These are phyloP conservation scores for Sebastolobus alascanus DNA, from an alignment of 2,797 vertebrate genomes.

Conservation along the genomic window DNA sequence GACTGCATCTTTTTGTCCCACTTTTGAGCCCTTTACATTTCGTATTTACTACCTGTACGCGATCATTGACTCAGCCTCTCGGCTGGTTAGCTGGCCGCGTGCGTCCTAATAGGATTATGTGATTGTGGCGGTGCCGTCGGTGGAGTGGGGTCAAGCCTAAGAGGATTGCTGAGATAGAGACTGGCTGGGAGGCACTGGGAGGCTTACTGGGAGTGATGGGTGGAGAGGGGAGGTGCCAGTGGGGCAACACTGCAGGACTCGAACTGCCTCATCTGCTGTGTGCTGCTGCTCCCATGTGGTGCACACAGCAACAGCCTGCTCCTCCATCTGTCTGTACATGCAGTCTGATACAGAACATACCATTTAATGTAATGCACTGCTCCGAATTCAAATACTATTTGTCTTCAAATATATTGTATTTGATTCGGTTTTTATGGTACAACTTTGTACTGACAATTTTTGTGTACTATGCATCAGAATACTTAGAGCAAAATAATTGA, in stretches of 20 bases:
- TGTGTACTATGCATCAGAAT: not conserved
- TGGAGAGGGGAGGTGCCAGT: slow-evolving; percentile 21
- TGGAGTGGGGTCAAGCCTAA: slow-evolving; percentile 67
- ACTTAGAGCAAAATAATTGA: not conserved
- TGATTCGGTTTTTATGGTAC: not conserved
- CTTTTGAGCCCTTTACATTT: not conserved
- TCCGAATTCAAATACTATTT: not conserved
- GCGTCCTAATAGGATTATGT: slow-evolving; percentile 70
- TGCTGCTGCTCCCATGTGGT: slow-evolving; percentile 73
- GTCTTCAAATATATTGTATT: not conserved
- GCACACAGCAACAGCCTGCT: slow-evolving; percentile 14
- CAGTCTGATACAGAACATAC: not conserved
- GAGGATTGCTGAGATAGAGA: slow-evolving; percentile 67
- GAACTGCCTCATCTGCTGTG: slow-evolving; percentile 35
- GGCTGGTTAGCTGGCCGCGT: slow-evolving; percentile 28
- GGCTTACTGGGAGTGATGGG: slow-evolving; percentile 46
- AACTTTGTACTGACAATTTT: not conserved
- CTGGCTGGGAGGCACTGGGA: slow-evolving; percentile 16
- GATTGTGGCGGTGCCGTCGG: slow-evolving; percentile 39
- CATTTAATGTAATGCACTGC: not conserved
- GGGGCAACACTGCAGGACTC: slow-evolving; percentile 17
- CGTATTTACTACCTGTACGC: slow-evolving; percentile 7
- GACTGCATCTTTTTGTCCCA: not conserved
- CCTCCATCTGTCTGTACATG: not conserved
- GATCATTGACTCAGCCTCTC: slow-evolving; percentile 31